These are phyloP conservation scores for Drosophila nr. perissopoda DNA, from an alignment of 2,888 invertebrate species.

Conservation along the genomic window DNA sequence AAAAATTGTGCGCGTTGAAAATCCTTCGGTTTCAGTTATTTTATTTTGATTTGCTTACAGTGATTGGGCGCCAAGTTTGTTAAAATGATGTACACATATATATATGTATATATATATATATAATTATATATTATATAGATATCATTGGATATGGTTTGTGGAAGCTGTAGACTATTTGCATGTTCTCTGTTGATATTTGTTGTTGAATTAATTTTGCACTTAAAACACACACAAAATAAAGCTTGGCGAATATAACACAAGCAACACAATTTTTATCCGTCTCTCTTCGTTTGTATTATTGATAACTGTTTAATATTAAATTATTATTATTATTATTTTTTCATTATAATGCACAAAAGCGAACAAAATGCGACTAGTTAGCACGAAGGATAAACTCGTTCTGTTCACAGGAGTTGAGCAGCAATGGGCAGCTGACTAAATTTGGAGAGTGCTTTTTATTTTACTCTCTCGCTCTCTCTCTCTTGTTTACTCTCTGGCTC, in stretches of 20 bases:
- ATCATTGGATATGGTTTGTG: conserved; percentile 34
- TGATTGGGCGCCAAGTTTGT: conserved; percentile 56
- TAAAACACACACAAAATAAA: conserved; percentile 33
- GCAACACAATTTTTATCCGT: conserved; percentile 11
- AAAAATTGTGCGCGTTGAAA: conserved; percentile 14
- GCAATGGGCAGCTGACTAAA: conserved; percentile 58
- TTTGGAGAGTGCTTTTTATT: conserved; percentile 44
- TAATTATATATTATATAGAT: conserved; percentile 11
- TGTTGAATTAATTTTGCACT: conserved; percentile 20
- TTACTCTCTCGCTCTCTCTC: conserved; percentile 11
- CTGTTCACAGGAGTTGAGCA: conserved; percentile 55
- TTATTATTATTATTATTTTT: conserved; percentile 10
- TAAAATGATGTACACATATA: conserved; percentile 3
- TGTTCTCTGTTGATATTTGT: conserved; percentile 8
- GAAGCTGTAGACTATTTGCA: conserved; percentile 38
- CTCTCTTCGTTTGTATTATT: conserved; percentile 11
- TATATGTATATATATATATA: neutral
- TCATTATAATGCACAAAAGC: conserved; percentile 43
- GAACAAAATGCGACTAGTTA: conserved; percentile 72
- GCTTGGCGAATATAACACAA: conserved; percentile 23
- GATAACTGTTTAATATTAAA: conserved; percentile 43
- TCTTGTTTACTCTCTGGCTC: conserved; percentile 1
- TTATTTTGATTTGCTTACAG: conserved; percentile 35
- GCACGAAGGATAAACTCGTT: conserved; percentile 84
- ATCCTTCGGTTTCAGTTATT: conserved; percentile 12